Evolutionary conservation across 2,113 vertebrate genomes (phyloP), one percentile per base, ranked within the genome.

Genomic region (Menidia beryllina): DNA sequence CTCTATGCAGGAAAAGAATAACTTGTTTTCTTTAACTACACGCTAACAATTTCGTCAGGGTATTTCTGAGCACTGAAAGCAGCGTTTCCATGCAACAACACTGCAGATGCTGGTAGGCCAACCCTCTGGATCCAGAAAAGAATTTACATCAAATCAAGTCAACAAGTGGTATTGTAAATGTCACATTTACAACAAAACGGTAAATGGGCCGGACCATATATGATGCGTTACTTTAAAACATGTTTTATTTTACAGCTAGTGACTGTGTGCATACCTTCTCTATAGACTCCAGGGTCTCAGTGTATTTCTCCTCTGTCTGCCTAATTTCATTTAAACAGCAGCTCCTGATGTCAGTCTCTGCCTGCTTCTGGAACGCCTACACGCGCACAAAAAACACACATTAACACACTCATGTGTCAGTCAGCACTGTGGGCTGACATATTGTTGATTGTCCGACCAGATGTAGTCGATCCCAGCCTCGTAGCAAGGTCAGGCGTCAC

Each of bases 231-330:
- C n/a, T n/a, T n/a, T n/a, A n/a, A n/a, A n/a, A n/a, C n/a, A n/a
- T n/a, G n/a, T n/a, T n/a, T n/a, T n/a, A n/a, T n/a, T n/a, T n/a
- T n/a, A n/a, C n/a, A n/a, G n/a, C 26, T 25, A 17, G 17, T 36
- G 17, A 21, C 13, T 15, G 30, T 26, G 66, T 50, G 30, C 38
- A 34, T 79, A 90, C 97, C 91, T 96, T 97, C 87, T 99, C 96
- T 68, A 98, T 98, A 0, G 97, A 99, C 80, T 98, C 97, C 92
- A 99, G 87, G 0, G 97, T 98, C 90, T 99, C 97, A 1, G 96
- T 95, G 78, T 98, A 99, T 87, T 99, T 99, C 94, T 98, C 97
- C 85, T 99, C 97, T 0, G 97, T 99, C 92, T 98, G 97, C 75
- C 93, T 97, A 91, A 99, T 98, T 92, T 99, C 97, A 72, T 94